A percentile compares a stretch with the other conserved stretches of the same genome.
phyloP scores from a whole-genome alignment of 2,113 vertebrate species.

The Ptyas mucosa region DNA sequence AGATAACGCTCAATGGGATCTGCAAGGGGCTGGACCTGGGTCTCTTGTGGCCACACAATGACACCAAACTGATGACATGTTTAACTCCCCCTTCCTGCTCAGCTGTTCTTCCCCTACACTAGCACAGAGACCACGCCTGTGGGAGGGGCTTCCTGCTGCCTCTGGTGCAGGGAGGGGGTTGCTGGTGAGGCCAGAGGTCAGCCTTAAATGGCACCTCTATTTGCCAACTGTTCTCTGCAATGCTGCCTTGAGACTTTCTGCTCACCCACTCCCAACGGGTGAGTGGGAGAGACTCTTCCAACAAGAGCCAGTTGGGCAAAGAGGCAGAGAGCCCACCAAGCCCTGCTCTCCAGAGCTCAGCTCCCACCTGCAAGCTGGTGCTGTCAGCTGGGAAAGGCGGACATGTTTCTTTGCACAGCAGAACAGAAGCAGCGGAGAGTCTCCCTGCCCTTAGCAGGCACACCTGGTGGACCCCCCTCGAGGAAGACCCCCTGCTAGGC shows the following conservation, averaged over 20 bases:
- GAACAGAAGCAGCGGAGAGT: not conserved
- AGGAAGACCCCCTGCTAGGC: not conserved
- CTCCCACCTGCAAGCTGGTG: not conserved
- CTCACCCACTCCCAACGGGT: not conserved
- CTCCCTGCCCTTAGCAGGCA: not conserved
- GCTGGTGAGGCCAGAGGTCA: not conserved
- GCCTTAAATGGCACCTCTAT: not conserved
- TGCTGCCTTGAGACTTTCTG: not conserved
- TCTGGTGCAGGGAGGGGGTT: not conserved
- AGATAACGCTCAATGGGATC: too few relatives aligned
- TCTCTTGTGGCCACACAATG: too few relatives aligned
- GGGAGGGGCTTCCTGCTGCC: not conserved
- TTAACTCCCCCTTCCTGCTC: too few relatives aligned
- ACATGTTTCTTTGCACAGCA: not conserved
- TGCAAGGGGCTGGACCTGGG: too few relatives aligned
- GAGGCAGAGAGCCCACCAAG: not conserved
- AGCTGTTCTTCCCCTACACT: too few relatives aligned
- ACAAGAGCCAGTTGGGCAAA: not conserved
- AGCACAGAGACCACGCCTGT: not conserved
- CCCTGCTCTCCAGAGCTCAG: not conserved
- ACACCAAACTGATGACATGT: too few relatives aligned
- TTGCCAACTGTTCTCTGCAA: not conserved
- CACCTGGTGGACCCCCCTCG: not conserved
- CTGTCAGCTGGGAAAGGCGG: not conserved
- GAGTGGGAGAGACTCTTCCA: not conserved